phyloP scores from a whole-genome alignment of 2,113 vertebrate genomes.

The Corapipo altera region DNA sequence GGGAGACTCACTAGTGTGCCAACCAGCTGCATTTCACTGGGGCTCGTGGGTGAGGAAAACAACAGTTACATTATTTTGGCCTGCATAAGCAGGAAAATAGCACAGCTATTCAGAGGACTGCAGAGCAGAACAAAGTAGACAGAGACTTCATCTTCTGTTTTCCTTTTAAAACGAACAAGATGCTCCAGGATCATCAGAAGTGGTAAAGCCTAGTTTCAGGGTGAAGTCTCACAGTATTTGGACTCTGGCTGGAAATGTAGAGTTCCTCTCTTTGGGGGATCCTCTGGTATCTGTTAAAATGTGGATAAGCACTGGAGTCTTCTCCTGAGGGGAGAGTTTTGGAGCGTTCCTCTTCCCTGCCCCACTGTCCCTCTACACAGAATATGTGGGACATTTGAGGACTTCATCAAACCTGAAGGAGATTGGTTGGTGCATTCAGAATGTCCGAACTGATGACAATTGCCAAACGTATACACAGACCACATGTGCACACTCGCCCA shows the following conservation, averaged over 20 bases:
- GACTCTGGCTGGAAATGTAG: neutral
- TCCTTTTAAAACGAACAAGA: neutral
- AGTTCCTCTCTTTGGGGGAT: neutral
- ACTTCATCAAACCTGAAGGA: neutral
- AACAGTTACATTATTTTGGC: neutral
- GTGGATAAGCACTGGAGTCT: neutral
- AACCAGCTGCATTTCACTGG: neutral
- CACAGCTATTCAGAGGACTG: neutral
- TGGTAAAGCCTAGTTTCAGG: neutral
- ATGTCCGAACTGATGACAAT: neutral
- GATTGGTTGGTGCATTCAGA: fast-evolving
- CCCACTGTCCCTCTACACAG: neutral
- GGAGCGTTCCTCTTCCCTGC: neutral
- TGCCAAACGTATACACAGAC: neutral
- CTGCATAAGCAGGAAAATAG: neutral
- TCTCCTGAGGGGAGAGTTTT: neutral
- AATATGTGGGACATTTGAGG: neutral
- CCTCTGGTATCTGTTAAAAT: neutral
- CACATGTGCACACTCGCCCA: neutral
- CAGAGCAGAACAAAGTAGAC: neutral
- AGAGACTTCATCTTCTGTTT: neutral
- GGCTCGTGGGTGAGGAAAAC: neutral
- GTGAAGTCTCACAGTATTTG: neutral
- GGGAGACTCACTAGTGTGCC: neutral
- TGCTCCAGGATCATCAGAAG: neutral